Base-by-base conservation (phyloP, 2,888 invertebrate genomes). In the Lymantria dispar region DNA sequence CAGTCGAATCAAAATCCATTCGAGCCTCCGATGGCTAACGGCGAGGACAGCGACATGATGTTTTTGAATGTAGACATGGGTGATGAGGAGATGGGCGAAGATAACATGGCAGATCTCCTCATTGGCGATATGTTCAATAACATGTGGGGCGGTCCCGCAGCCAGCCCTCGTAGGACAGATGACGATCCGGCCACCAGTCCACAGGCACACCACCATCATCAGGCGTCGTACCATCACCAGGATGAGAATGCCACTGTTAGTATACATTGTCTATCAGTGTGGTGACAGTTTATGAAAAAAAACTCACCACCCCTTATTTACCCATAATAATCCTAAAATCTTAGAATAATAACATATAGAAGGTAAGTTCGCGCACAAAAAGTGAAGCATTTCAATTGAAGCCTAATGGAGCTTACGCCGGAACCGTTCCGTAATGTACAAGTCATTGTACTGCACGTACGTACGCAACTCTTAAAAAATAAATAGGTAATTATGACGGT, bases 41-140 rank as follows among this genome's bases (percentile, higher is more conserved):
- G 88, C 64, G 89, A 88, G 61, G 87, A 86, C 70, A 82, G 81
- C 75, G 89, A 90, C 76, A 86, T 88, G 80, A 86, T 87, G 76
- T 85, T 88, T 72, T 76, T 87, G 47, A 80, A 83, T 73, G 83
- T 87, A 65, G 86, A 85, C 72, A 87, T 88, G 83, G 85, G 74
- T 31, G 87, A 87, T 69, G 90, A 89, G 69, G 90, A 89, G 58
- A 88, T 89, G 56, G 95, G 95, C 68, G 94, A 94, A 78, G 95
- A 95, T 72, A 94, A 94, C 72, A 89, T 89, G 93, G 93, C 94
- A 67, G 95, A 95, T 69, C 74, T 90, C 68, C 74, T 89, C 48
- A 81, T 83, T 69, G 94, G 94, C 56, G 97, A 96, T 80, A 94
- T 97, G 78, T 96, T 97, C 85, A 94, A 93, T 70, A 73, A 74